Conservation (phyloP, 2,797 vertebrate genomes). For the Neolamprologus multifasciatus region DNA sequence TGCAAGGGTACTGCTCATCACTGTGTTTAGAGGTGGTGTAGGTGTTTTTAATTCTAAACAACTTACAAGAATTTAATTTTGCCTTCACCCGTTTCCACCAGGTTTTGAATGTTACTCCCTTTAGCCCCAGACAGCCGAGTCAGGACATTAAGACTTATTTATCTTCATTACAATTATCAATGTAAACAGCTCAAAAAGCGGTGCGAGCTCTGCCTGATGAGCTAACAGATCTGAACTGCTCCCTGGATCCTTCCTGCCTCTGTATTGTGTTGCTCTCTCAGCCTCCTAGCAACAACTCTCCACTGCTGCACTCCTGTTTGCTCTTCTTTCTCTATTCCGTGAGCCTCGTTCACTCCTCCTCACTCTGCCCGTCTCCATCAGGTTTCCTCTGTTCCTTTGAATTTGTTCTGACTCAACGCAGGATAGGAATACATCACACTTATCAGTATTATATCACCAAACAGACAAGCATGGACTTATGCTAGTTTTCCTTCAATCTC, state of each 20-base stretch:
- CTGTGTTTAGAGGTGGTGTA: fast-evolving
- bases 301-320: not conserved
- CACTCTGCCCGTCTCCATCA: not conserved
- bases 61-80: not conserved
- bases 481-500: not conserved
- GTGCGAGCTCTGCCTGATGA: not conserved
- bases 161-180: not conserved
- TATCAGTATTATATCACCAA: not conserved
- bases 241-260: conserved; percentile 2
- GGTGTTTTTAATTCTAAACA: not conserved
- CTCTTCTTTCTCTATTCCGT: not conserved
- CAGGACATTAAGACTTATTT: not conserved
- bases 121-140: not conserved
- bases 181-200: not conserved
- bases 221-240: not conserved
- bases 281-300: conserved; percentile 60
- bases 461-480: not conserved
- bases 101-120: not conserved
- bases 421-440: not conserved
- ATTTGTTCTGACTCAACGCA: not conserved
- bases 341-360: not conserved
- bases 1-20: not conserved
- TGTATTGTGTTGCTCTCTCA: conserved; percentile 28
- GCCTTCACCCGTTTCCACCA: not conserved
- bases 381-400: not conserved